Base-by-base conservation (phyloP, 1,140 invertebrate species). In the Semibalanus balanoides region DNA sequence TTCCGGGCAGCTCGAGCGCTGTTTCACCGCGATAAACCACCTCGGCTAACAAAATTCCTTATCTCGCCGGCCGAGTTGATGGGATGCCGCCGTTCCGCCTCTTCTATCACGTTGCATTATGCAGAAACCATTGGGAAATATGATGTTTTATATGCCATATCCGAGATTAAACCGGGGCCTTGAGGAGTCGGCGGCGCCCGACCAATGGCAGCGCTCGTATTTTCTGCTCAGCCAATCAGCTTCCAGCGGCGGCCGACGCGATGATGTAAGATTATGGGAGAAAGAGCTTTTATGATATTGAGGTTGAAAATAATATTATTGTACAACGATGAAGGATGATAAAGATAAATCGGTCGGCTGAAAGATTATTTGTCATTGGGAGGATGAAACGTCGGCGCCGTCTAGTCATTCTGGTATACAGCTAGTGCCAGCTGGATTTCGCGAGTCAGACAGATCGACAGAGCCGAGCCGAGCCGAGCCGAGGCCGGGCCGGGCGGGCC, bases 261-360 rank as follows among this genome's bases (percentile, higher is more conserved):
- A 64, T 64, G 51, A 64, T 64, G 51, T 64, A 64, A 64, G 51
- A 64, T 64, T 64, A 64, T 64, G 51, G 51, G 51, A 64, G 51
- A 64, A 64, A 64, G 51, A 64, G 51, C 51, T 64, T 64, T 64
- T 64, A 64, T 64, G 51, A 64, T 64, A 64, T 64, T 64, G 51
- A 64, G 51, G 51, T 64, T 64, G 51, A 64, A 64, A 64, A 64
- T 64, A 64, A 64, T 64, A 64, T 64, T 64, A 64, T 64, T 64
- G 51, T 64, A 64, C 51, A 64, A 64, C 11, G 51, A 64, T 64
- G 51, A 64, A 64, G 51, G 51, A 64, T 64, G 51, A 64, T 64
- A 64, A 64, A 64, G 51, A 64, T 64, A 64, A 64, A 64, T 64
- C 51, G 51, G 11, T 25, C 51, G 51, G 51, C 9, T 64, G 51